These are phyloP conservation scores for Sarcophaga rosellei DNA, from an alignment of 2,888 invertebrate species.

Conservation along the genomic window DNA sequence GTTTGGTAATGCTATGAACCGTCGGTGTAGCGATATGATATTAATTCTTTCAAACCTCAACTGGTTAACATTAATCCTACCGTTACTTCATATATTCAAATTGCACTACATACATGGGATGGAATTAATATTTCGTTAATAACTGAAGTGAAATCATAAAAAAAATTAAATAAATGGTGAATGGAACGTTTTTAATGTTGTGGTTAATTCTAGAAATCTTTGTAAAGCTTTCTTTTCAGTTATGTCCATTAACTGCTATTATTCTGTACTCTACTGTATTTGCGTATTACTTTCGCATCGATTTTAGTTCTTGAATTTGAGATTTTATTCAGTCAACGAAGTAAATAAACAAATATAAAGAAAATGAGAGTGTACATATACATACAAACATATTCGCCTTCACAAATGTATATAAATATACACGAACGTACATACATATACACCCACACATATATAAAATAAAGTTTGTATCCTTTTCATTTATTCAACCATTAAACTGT, in stretches of 20 bases:
- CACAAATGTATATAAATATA: neutral
- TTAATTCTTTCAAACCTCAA: too few relatives aligned
- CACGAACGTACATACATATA: neutral
- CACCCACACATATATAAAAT: neutral
- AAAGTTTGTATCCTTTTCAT: slow-evolving; percentile 30
- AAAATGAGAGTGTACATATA: neutral
- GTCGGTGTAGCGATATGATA: too few relatives aligned
- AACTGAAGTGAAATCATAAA: too few relatives aligned
- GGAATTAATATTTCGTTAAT: too few relatives aligned
- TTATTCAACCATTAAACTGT: slow-evolving; percentile 9
- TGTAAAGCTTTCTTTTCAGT: neutral
- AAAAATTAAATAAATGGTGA: too few relatives aligned
- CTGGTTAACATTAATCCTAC: too few relatives aligned
- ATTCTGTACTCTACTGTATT: neutral
- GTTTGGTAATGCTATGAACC: too few relatives aligned
- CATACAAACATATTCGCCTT: too few relatives aligned
- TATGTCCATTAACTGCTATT: neutral
- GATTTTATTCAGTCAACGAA: neutral
- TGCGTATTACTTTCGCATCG: neutral
- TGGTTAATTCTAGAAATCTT: too few relatives aligned
- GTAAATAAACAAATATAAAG: neutral
- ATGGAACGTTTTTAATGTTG: too few relatives aligned
- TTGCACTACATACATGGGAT: too few relatives aligned
- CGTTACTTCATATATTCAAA: too few relatives aligned
- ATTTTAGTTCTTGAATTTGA: neutral